Base-by-base conservation (phyloP, 2,113 vertebrate species). In the Mandrillus leucophaeus region DNA sequence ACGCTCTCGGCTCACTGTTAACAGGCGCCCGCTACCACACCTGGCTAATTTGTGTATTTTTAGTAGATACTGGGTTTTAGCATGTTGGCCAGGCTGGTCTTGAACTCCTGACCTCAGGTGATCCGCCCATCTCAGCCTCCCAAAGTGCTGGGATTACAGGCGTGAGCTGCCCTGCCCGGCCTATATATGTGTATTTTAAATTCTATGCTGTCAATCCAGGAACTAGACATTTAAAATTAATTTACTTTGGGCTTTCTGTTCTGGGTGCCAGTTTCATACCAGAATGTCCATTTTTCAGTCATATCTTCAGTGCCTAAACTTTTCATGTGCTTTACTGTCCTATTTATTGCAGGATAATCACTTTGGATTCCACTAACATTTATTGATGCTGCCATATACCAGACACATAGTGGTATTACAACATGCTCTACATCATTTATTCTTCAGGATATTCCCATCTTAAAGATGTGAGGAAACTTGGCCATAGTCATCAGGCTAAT, bases 111-210 rank as follows among this genome's bases (percentile, higher is more conserved):
- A 64, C 61, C 61, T 64, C 10, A 32, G 27, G 61, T 64, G 12
- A 32, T 64, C 27, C 1, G 27, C 61, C 27, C 27, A 0, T 13
- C 12, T 64, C 5, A 12, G 27, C 61, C 61, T 64, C 27, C 61
- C 61, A 64, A 64, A 64, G 27, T 64, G 61, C 27, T 64, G 61
- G 61, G 61, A 64, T 64, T 64, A 64, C 27, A 64, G 27, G 12
- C 0, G 5, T 64, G 27, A 64, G 27, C 61, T 13, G 6, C 61
- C 27, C 2, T 13, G 27, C 27, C 27, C 0, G 0, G 61, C 61
- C 12, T 64, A 64, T 64, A 13, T 83, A 12, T 45, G 18, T 40
- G 7, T 45, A 11, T 59, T 35, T 70, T 64, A 64, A 13, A 32
- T 81, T 61, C 32, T 9, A 7, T 73, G 70, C 38, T 23, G 35